Evolutionary conservation across 1,140 invertebrate species (phyloP).

Genomic region (Hyphantria cunea): DNA sequence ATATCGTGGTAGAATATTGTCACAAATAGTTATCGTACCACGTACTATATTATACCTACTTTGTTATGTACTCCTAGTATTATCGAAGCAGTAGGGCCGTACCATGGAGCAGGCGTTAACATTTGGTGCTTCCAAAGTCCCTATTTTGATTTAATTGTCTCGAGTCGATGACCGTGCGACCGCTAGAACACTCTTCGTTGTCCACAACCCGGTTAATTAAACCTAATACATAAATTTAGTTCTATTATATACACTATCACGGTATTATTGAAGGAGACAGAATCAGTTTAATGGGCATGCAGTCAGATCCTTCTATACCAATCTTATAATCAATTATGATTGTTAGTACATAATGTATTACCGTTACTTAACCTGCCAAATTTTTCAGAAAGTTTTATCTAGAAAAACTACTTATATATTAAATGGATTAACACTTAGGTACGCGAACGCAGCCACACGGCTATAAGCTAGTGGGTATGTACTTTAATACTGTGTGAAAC

Average conservation of each 20-base stretch:
- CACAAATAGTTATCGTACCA: no score
- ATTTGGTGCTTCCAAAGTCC: constrained; percentile 39
- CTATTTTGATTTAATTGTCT: constrained; percentile 60
- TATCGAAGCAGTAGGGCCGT: neutral
- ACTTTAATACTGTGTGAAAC: constrained; percentile 3
- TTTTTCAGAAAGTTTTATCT: no score
- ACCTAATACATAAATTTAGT: constrained; percentile 15
- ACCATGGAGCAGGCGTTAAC: constrained; percentile 12
- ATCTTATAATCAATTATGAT: no score
- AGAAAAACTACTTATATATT: no score
- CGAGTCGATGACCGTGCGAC: constrained; percentile 65
- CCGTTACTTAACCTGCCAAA: no score
- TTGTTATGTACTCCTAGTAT: neutral
- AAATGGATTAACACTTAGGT: no score
- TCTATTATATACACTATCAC: constrained; percentile 4
- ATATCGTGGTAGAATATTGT: no score
- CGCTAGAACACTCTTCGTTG: constrained; percentile 46
- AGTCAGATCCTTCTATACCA: neutral
- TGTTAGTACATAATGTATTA: no score
- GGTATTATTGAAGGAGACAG: neutral
- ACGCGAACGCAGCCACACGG: no score
- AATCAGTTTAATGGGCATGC: neutral
- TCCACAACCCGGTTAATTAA: constrained; percentile 34
- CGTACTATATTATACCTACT: no score
- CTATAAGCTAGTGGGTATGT: no score